phyloP scores from a whole-genome alignment of 2,888 invertebrate genomes.

The Acleris sparsana region DNA sequence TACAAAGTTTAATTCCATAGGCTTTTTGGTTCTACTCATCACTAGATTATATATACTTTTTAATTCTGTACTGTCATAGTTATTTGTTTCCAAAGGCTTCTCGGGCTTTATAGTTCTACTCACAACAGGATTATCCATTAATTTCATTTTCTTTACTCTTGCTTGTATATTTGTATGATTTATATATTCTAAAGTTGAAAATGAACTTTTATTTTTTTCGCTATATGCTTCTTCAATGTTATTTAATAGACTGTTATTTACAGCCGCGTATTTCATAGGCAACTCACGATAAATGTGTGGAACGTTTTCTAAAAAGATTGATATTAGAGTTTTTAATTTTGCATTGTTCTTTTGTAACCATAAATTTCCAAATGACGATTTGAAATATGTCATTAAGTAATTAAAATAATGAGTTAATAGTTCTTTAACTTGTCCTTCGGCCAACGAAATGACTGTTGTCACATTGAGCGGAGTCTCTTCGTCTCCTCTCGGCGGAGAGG shows the following conservation, averaged over 20 bases:
- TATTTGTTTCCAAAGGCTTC: too few species aligned
- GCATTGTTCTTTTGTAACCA: background rate
- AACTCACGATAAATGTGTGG: background rate
- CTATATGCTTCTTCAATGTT: too few species aligned
- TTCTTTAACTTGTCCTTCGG: constrained; percentile 2
- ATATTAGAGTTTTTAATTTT: background rate
- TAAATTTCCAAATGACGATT: background rate
- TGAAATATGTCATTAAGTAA: background rate
- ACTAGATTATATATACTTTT: too few species aligned
- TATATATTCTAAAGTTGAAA: too few species aligned
- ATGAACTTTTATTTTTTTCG: too few species aligned
- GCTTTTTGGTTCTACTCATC: too few species aligned
- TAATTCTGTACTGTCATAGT: too few species aligned
- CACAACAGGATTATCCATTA: too few species aligned
- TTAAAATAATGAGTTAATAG: background rate
- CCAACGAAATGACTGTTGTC: background rate
- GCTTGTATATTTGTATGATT: too few species aligned
- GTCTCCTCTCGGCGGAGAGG: background rate
- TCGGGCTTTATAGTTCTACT: too few species aligned
- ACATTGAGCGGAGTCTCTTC: background rate
- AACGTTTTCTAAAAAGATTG: background rate
- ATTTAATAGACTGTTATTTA: background rate
- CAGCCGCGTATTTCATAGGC: background rate
- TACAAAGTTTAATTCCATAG: too few species aligned
- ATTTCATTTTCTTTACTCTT: too few species aligned